Conservation (phyloP, 2,113 vertebrate genomes). For the Rhagologus leucostigma region DNA sequence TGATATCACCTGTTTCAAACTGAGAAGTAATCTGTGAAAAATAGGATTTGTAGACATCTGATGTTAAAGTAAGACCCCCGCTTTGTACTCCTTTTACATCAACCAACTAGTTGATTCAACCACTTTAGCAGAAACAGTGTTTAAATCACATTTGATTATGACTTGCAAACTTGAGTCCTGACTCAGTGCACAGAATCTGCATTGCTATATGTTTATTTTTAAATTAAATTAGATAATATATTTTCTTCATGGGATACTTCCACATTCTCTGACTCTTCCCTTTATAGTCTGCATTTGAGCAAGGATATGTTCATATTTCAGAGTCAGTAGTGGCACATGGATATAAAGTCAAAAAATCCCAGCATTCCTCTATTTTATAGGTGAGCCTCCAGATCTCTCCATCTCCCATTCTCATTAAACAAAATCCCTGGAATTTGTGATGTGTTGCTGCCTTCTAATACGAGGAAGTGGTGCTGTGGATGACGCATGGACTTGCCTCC, state of each 20-base stretch:
- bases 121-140: neutral
- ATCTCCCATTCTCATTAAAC: slow-evolving; percentile 21
- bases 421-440: slow-evolving; percentile 28
- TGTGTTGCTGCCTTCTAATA: slow-evolving; percentile 1
- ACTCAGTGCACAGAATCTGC: neutral
- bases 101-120: neutral
- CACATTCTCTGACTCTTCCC: neutral
- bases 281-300: neutral
- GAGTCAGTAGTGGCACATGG: neutral
- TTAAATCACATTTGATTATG: neutral
- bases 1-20: neutral
- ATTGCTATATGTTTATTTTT: neutral
- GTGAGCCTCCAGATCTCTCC: slow-evolving; percentile 1
- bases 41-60: neutral
- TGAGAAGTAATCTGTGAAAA: neutral
- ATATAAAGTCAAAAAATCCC: neutral
- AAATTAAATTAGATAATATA: neutral
- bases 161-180: neutral
- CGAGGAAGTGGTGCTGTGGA: neutral
- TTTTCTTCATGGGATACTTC: neutral
- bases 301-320: neutral
- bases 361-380: neutral
- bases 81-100: neutral
- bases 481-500: neutral
- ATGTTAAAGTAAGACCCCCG: neutral